phyloP scores from a whole-genome alignment of 2,113 vertebrate species.

The Lichenostomus cassidix region DNA sequence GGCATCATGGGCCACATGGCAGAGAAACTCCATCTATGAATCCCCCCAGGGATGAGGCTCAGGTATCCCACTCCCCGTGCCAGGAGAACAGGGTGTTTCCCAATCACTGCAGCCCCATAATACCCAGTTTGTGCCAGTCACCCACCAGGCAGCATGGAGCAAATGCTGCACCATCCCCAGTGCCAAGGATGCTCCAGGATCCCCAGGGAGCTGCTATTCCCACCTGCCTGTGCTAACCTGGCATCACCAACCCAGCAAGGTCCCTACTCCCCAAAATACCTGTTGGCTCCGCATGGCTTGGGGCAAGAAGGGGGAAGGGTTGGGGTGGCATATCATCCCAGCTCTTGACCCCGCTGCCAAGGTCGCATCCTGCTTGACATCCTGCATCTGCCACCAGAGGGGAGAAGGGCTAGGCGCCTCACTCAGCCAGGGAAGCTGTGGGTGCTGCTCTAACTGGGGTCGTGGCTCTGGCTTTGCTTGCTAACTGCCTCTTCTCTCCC shows the following conservation, averaged over 20 bases:
- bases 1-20: fast-evolving
- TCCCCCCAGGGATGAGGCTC: neutral
- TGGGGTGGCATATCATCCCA: neutral
- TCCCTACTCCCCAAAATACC: neutral
- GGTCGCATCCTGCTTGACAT: fast-evolving
- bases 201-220: neutral
- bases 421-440: neutral
- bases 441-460: neutral
- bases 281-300: neutral
- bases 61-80: fast-evolving
- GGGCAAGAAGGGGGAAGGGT: neutral
- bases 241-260: neutral
- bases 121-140: neutral
- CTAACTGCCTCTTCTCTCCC: slow-evolving; percentile 9
- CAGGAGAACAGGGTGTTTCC: neutral
- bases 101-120: fast-evolving
- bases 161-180: neutral
- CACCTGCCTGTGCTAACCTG: fast-evolving
- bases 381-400: neutral
- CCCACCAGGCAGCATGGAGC: neutral
- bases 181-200: neutral
- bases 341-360: fast-evolving
- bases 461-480: neutral
- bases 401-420: neutral
- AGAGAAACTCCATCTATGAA: neutral